These are phyloP conservation scores for Stratiomys singularior DNA, from an alignment of 2,888 invertebrate genomes.

Conservation along the genomic window DNA sequence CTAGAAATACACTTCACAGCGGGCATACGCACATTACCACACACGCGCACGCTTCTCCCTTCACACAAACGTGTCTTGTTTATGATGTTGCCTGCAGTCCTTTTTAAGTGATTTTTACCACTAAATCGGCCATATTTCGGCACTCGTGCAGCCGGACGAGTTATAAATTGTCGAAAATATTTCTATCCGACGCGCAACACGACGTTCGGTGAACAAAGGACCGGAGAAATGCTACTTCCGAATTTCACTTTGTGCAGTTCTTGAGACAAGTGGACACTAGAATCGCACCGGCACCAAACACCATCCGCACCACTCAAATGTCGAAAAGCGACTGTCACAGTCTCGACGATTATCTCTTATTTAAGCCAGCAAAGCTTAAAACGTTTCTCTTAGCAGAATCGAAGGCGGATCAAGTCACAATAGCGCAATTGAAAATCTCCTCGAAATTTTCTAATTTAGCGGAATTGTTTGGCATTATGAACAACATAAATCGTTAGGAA, in stretches of 20 bases:
- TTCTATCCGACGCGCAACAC: not conserved
- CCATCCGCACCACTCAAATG: not conserved
- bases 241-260: not conserved
- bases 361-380: not conserved
- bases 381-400: too few relatives aligned
- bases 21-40: not conserved
- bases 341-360: constrained; percentile 4
- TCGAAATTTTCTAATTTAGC: too few relatives aligned
- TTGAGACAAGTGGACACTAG: not conserved
- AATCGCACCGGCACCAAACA: not conserved
- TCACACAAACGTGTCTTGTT: constrained; percentile 20
- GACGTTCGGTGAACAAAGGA: not conserved
- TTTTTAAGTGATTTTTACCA: constrained; percentile 24
- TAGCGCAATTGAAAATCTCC: too few relatives aligned
- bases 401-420: too few relatives aligned
- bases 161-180: not conserved
- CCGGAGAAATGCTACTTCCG: not conserved
- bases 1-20: not conserved
- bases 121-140: constrained; percentile 14
- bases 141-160: too few relatives aligned
- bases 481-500: too few relatives aligned
- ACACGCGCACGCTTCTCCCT: constrained; percentile 5
- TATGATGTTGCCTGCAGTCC: constrained; percentile 38
- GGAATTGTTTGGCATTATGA: too few relatives aligned
- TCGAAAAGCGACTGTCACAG: constrained; percentile 33